Evolutionary conservation across 2,113 vertebrate species (phyloP).

Genomic region (Calyptomena viridis): DNA sequence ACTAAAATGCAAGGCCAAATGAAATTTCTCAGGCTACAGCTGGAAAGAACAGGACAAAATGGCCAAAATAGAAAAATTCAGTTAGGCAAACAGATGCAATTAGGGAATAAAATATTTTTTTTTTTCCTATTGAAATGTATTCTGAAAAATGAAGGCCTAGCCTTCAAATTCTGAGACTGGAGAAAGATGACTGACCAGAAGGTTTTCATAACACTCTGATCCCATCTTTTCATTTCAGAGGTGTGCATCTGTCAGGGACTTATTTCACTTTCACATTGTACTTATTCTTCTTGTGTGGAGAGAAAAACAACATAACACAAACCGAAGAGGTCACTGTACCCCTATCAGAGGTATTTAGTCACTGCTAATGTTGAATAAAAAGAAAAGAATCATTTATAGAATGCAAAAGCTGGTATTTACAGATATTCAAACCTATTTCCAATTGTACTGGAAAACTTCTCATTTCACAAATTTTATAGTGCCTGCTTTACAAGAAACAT

Average conservation of each 20-base stretch:
- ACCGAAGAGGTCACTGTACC: not conserved
- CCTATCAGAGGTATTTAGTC: not conserved
- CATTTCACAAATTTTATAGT: not conserved
- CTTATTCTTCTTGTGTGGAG: accelerated
- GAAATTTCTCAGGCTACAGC: not conserved
- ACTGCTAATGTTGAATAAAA: not conserved
- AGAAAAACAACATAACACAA: not conserved
- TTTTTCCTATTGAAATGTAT: not conserved
- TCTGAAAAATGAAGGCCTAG: not conserved
- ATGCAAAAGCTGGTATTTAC: not conserved
- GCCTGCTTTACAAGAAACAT: not conserved
- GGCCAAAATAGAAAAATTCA: not conserved
- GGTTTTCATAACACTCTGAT: not conserved
- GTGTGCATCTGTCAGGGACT: not conserved
- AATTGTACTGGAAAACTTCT: not conserved
- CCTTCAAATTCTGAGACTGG: not conserved
- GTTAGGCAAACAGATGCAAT: not conserved
- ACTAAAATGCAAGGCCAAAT: not conserved
- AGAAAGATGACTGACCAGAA: not conserved
- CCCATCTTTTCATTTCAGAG: not conserved
- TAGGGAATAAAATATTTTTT: not conserved
- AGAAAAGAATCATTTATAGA: not conserved
- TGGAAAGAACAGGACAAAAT: not conserved
- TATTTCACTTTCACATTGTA: not conserved
- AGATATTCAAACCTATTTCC: not conserved